Base-by-base conservation (phyloP, 2,888 invertebrate species). In the Drosophila anceps region DNA sequence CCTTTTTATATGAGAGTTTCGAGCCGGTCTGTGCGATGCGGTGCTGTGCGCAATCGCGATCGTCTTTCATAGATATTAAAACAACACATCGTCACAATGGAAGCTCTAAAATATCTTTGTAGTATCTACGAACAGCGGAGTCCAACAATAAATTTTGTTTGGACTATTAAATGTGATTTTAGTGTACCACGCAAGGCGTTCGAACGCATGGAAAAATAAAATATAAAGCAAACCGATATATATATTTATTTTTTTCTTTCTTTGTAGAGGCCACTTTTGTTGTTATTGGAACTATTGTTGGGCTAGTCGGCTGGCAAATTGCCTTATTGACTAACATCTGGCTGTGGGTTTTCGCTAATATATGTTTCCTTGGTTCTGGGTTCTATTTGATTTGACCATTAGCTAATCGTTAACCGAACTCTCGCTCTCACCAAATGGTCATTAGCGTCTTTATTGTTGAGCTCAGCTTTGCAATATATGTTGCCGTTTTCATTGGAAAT, bases 81-180 rank as follows among this genome's bases (percentile, higher is more conserved):
- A 79, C 88, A 87, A 84, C 79, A 68, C 62, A 66, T 69, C 65
- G 71, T 48, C 73, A 76, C 73, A 81, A 73, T 76, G 72, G 69
- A 72, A 51, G 68, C 73, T 64, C 58, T 55, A 51, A 72, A 75
- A 71, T 39, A 63, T 79, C 57, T 50, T 68, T 64, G 41, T 68
- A 44, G 44, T 73, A 55, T 76, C 39, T 48, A 39, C 59, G 51
- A 61, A 48, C 64, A 29, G 27, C 60, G 44, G 24, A 33, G 20
- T 46, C 57, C 53, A 68, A 61, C 62, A 78, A 72, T 60, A 76
- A 68, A 88, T 82, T 73, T 74, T 90, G 86, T 88, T 90, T 81
- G 76, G 84, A 78, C 87, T 88, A 90, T 87, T 88, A 90, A 87
- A 90, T 74, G 79, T 83, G 86, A 90, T 88, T 86, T 86, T 83